Percentiles rank a stretch among this genome's conserved stretches.
These are phyloP conservation scores for Autographa pulchrina DNA, from an alignment of 2,888 invertebrate species.

Conservation along the genomic window DNA sequence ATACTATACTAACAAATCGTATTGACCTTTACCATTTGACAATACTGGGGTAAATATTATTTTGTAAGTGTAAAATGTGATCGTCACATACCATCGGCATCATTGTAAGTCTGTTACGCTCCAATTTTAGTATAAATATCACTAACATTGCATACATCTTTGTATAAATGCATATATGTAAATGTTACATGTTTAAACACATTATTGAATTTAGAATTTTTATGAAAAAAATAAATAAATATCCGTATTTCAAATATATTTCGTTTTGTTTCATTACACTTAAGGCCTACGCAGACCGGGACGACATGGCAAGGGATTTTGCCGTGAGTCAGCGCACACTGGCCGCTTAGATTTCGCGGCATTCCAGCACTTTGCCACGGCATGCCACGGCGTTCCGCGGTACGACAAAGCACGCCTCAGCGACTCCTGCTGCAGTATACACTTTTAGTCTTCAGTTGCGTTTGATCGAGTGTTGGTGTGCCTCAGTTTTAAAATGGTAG, in stretches of 20 bases:
- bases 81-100: constrained; percentile 77
- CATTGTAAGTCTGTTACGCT: constrained; percentile 84
- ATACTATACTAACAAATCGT: constrained; percentile 63
- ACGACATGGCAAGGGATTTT: no score
- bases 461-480: no score
- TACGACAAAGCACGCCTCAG: no score
- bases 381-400: no score
- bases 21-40: constrained; percentile 86
- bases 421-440: no score
- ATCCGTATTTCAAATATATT: constrained; percentile 89
- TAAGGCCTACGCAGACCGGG: no score
- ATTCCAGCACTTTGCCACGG: no score
- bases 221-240: constrained; percentile 90
- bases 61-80: constrained; percentile 87
- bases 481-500: no score
- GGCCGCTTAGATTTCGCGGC: no score
- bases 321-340: no score
- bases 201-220: constrained; percentile 90
- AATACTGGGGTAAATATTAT: constrained; percentile 89
- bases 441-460: no score
- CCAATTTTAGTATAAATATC: constrained; percentile 88
- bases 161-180: constrained; percentile 90
- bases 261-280: constrained; percentile 79
- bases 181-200: constrained; percentile 90
- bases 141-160: constrained; percentile 89